phyloP scores from a whole-genome alignment of 2,113 vertebrate species.

The Puma concolor region DNA sequence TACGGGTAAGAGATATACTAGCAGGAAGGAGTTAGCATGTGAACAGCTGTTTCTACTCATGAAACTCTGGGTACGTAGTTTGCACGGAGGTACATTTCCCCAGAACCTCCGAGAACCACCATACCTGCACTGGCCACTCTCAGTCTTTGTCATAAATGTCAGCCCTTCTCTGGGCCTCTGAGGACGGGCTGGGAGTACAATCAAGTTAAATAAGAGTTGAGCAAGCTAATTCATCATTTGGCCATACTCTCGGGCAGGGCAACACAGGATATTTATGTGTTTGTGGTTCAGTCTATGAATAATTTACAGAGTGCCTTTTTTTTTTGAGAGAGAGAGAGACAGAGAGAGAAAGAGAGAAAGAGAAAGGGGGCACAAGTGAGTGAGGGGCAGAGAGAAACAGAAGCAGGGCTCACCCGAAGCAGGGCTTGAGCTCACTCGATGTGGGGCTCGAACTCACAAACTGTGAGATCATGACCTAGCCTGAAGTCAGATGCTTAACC shows the following conservation, averaged over 20 bases:
- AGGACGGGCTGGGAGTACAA: not conserved
- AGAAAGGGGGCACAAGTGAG: too few relatives aligned
- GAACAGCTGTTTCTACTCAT: not conserved
- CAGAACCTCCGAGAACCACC: too few relatives aligned
- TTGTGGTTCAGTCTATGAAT: not conserved
- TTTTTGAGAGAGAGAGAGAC: too few relatives aligned
- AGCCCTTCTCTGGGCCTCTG: not conserved
- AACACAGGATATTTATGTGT: fast-evolving
- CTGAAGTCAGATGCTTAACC: too few relatives aligned
- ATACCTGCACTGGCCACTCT: fast-evolving
- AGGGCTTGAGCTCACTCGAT: too few relatives aligned
- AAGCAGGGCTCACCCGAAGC: too few relatives aligned
- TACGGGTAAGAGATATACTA: not conserved
- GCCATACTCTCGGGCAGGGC: not conserved
- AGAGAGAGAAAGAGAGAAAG: too few relatives aligned
- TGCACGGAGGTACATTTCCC: fast-evolving
- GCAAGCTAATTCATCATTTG: too few relatives aligned
- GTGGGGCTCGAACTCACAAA: too few relatives aligned
- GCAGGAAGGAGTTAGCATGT: fast-evolving
- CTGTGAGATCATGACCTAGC: too few relatives aligned
- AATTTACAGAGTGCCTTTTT: not conserved
- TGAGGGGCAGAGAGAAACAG: too few relatives aligned
- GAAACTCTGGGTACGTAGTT: too few relatives aligned
- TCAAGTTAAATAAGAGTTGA: not conserved
- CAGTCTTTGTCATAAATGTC: not conserved